Evolutionary conservation across 2,113 vertebrate species (phyloP), one percentile per base, ranked within the genome.

Genomic region (Nanorana parkeri): DNA sequence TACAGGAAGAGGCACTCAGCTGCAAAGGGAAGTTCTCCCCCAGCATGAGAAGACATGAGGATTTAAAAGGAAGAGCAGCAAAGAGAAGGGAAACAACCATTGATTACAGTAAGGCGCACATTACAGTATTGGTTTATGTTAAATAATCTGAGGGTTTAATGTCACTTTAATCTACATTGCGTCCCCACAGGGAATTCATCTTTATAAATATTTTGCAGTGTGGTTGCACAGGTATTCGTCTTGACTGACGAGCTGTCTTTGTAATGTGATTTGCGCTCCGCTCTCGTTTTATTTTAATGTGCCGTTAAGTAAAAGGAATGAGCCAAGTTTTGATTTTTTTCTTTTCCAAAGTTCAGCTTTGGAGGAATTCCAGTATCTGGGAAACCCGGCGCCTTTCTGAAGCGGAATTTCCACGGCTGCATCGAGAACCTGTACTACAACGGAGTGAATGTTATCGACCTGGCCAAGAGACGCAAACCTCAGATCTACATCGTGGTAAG

Each of bases 341-440:
- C 84, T 86, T 87, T 87, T 26, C 84, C 89, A 93, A 90, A 99
- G 98, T 95, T 99, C 90, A 99, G 97, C 86, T 99, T 99, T 0
- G 98, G 98, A 85, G 98, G 97, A 58, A 99, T 99, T 87, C 97
- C 97, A 11, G 94, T 99, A 10, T 97, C 98, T 0, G 97, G 98
- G 17, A 99, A 99, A 81, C 97, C 97, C n/a, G 98, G 97, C 74
- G 98, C 97, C 0, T 99, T 99, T 87, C 88, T 99, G 86, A 95
- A 95, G 92, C 97, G 96, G 89, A 99, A 99, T 86, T 99, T 99
- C 89, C 95, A 97, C 0, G 98, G 98, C 64, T 99, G 98, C 87
- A 92, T 99, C 69, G 98, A 99, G 86, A 99, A 99, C 86, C 96
- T 99, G 58, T 99, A 99, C 87, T 99, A 99, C 91, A 99, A 99